These are phyloP conservation scores for Gambusia holbrooki DNA, from an alignment of 2,113 vertebrate species.

Conservation along the genomic window DNA sequence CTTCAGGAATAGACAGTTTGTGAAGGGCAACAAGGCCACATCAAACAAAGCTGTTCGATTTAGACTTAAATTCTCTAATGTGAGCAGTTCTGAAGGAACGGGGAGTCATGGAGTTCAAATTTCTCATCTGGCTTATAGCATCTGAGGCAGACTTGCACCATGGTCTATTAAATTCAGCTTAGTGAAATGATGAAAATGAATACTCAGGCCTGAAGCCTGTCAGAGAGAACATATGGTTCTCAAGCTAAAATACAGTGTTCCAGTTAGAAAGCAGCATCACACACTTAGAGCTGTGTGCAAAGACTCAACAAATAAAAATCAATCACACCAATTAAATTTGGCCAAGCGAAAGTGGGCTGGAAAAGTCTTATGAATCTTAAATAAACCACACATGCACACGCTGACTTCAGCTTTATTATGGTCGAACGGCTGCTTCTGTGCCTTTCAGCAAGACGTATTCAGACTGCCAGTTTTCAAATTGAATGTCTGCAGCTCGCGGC, in stretches of 20 bases:
- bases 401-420: conserved; percentile 14
- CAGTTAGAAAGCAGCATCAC: conserved; percentile 22
- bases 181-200: conserved; percentile 66
- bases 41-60: conserved; percentile 48
- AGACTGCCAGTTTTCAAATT: conserved; percentile 47
- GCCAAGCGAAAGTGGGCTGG: conserved; percentile 29
- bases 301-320: conserved; percentile 29
- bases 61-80: conserved; percentile 30
- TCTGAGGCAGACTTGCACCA: conserved; percentile 47
- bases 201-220: conserved; percentile 45
- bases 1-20: conserved; percentile 23
- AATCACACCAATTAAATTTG: conserved; percentile 39
- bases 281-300: conserved; percentile 18
- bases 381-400: conserved; percentile 9
- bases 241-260: conserved; percentile 45
- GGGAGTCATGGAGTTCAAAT: conserved; percentile 40
- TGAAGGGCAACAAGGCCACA: conserved; percentile 10
- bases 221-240: conserved; percentile 44
- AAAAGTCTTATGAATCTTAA: conserved; percentile 27
- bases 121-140: conserved; percentile 56
- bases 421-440: conserved; percentile 36
- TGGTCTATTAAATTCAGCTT: conserved; percentile 64
- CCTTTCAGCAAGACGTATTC: conserved; percentile 36
- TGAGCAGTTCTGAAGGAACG: conserved; percentile 30
- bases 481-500: conserved; percentile 39